These are phyloP conservation scores for Molorchus minor DNA, from an alignment of 2,888 invertebrate species.

Conservation along the genomic window DNA sequence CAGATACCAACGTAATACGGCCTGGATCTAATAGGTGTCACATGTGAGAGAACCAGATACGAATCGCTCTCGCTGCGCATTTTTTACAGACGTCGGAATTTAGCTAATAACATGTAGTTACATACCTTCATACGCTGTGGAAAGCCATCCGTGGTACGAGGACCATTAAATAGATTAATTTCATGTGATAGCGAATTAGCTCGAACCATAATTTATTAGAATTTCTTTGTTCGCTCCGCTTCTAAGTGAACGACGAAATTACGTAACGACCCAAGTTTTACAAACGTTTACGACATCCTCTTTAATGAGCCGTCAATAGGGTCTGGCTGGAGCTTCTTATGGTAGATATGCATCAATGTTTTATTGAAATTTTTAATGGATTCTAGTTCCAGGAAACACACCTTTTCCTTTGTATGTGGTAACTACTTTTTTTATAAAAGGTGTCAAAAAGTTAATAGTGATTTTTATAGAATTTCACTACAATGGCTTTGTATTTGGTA, in stretches of 20 bases:
- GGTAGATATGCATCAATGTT: too few species aligned
- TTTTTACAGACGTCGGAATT: conserved; percentile 42
- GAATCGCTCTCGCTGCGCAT: conserved; percentile 24
- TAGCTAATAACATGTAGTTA: conserved; percentile 39
- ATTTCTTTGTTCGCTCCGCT: background rate
- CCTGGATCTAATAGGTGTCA: conserved; percentile 37
- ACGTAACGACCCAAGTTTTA: background rate
- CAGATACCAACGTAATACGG: conserved; percentile 14
- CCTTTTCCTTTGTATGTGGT: too few species aligned
- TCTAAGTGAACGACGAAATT: background rate
- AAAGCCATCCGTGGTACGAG: conserved; percentile 5
- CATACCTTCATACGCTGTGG: conserved; percentile 30
- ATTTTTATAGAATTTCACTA: too few species aligned
- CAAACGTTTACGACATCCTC: background rate
- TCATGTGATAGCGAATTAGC: conserved; percentile 10
- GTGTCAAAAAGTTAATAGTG: too few species aligned
- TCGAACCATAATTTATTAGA: conserved; percentile 12
- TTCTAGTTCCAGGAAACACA: too few species aligned
- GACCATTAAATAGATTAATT: conserved; percentile 23
- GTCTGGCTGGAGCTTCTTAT: too few species aligned
- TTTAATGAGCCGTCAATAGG: too few species aligned
- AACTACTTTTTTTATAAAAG: too few species aligned
- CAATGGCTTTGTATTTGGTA: too few species aligned
- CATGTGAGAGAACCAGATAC: conserved; percentile 31
- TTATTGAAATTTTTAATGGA: too few species aligned